A percentile compares a stretch with the other conserved stretches of the same genome.
Evolutionary conservation across 92 coral and sea anemone genomes (phyloP).

Genomic region (Actinostola sp.): DNA sequence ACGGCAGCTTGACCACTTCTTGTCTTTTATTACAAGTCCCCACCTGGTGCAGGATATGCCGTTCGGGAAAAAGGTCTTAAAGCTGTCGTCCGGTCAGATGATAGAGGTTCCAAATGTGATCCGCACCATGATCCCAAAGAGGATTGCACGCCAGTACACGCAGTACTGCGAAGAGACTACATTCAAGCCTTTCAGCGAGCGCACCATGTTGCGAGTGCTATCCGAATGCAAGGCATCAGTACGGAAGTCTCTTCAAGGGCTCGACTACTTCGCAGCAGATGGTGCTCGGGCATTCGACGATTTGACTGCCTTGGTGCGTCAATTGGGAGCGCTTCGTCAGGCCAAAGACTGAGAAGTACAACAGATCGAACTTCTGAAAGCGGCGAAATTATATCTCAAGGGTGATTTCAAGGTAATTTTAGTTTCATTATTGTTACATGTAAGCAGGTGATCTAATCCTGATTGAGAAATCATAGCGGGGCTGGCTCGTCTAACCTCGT

Average conservation of each 20-base stretch:
- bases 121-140: conserved; percentile 2
- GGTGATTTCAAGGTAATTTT: conserved; percentile 1
- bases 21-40: conserved; percentile 4
- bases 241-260: too few relatives aligned
- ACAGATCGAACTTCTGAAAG: neutral
- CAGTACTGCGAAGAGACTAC: neutral
- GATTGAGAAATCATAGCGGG: neutral
- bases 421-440: neutral
- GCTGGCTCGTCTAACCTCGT: too few relatives aligned
- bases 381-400: neutral
- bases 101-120: neutral
- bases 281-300: neutral
- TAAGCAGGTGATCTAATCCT: neutral
- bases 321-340: neutral
- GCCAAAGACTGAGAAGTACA: neutral
- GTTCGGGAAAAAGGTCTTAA: neutral
- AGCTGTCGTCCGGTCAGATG: neutral
- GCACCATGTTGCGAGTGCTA: conserved; percentile 5
- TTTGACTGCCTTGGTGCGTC: neutral
- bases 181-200: neutral
- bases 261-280: too few relatives aligned
- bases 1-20: conserved; percentile 6
- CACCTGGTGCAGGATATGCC: conserved; percentile 11
- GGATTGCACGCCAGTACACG: neutral
- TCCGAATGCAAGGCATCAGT: conserved; percentile 19